Conservation (phyloP, 2,113 vertebrate species). For the Tauraco erythrolophus region DNA sequence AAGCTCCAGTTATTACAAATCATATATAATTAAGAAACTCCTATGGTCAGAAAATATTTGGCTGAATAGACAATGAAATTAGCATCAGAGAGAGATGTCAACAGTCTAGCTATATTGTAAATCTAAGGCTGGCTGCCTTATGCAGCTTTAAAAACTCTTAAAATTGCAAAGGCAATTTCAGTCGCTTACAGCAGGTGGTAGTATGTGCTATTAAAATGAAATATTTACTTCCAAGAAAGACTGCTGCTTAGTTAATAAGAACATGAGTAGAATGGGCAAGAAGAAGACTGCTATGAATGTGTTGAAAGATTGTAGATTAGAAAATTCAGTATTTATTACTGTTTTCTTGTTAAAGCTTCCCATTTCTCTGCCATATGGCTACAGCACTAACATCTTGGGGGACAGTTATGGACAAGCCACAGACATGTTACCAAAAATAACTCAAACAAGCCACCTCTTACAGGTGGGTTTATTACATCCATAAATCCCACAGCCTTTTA, state of each 20-base stretch:
- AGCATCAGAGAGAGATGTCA: background rate
- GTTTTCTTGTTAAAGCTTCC: background rate
- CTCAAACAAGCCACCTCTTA: background rate
- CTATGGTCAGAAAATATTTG: background rate
- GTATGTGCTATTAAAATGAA: conserved; percentile 53
- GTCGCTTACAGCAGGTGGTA: conserved; percentile 70
- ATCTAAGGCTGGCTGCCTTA: background rate
- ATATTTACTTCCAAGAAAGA: conserved; percentile 18
- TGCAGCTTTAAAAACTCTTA: background rate
- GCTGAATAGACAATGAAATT: background rate
- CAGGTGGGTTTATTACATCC: background rate
- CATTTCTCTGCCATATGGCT: background rate
- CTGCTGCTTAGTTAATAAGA: conserved; percentile 29
- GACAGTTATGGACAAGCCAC: background rate
- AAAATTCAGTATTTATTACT: background rate
- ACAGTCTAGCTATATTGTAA: background rate
- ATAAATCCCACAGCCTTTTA: background rate
- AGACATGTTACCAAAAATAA: background rate
- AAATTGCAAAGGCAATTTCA: background rate
- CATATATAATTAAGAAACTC: background rate
- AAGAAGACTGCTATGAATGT: background rate
- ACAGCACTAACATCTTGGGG: background rate
- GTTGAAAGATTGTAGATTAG: background rate
- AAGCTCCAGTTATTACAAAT: background rate
- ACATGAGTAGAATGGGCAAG: conserved; percentile 8